Evolutionary conservation across 2,797 vertebrate genomes (phyloP), one percentile per base, ranked within the genome.

Genomic region (Platalea minor): DNA sequence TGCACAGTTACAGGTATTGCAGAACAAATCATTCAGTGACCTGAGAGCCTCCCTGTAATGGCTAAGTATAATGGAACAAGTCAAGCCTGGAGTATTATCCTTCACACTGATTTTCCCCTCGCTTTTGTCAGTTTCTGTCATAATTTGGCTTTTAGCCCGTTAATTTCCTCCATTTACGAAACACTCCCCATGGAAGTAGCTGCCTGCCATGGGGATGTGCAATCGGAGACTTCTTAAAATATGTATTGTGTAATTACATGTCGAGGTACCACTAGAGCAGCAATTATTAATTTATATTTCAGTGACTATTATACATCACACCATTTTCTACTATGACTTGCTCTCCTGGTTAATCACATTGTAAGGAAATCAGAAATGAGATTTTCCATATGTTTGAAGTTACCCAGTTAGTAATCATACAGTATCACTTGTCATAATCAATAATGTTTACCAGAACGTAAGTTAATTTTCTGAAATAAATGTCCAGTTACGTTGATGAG

Each of bases 341-440:
- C 9, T 92, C 15, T 84, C 8, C 61, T 61, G 17, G 14, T 78
- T 76, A 89, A 64, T 24, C 17, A 45, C 37, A 86, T 39, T 45
- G 11, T 14, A 59, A 74, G 91, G 72, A 90, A 96, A 94, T 78
- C 60, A 86, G 50, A 92, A 95, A 93, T 68, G 92, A 94, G 43
- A 45, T 93, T 94, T 96, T 84, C 83, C 89, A 31, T 93, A 94
- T 95, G 95, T 85, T 91, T 93, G 73, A 94, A 91, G 84, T 63
- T 94, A 82, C 19, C 54, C 91, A 74, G 68, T 96, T 94, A 95
- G 87, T 41, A 91, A 89, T 91, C 63, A 33, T 70, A 80, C 9
- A 60, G 48, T 85, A 80, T 79, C 35, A 53, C 88, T 89, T 97
- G 95, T 97, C 97, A 97, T 94, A 75, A 95, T 96, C 97, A 92